Percentiles rank a stretch among this genome's conserved stretches.
These are phyloP conservation scores for Desmodus rotundus DNA, from an alignment of 2,113 vertebrate species.

Conservation along the genomic window DNA sequence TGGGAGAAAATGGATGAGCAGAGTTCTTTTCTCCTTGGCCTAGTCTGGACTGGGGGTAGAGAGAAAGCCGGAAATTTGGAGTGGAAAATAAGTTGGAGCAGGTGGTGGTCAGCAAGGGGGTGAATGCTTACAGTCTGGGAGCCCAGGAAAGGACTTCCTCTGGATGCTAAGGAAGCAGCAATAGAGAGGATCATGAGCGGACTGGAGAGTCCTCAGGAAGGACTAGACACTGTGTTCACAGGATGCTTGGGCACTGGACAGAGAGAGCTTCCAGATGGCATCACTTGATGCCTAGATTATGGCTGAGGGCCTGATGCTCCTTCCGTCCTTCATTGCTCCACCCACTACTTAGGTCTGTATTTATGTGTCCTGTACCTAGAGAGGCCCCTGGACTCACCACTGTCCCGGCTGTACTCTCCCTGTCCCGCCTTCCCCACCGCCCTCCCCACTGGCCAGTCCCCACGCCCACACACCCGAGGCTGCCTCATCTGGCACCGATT, in stretches of 20 bases:
- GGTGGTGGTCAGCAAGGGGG: neutral
- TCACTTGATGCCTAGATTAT: neutral
- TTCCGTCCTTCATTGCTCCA: neutral
- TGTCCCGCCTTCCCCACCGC: constrained; percentile 57
- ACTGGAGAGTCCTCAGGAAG: neutral
- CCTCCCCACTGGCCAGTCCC: constrained; percentile 60
- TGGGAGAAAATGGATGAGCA: neutral
- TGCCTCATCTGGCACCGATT: constrained; percentile 67
- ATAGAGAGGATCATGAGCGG: neutral
- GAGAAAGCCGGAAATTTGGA: neutral
- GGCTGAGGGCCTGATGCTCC: neutral
- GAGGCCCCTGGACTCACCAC: constrained; percentile 46
- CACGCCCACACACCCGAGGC: constrained; percentile 65
- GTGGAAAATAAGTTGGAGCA: neutral
- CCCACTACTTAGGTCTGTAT: constrained; percentile 3
- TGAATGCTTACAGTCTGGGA: neutral
- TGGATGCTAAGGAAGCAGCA: neutral
- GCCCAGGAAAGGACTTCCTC: neutral
- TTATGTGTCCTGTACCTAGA: constrained; percentile 27
- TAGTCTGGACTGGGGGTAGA: neutral
- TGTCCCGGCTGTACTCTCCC: constrained; percentile 41
- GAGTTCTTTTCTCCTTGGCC: neutral
- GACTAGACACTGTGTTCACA: neutral
- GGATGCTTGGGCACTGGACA: neutral
- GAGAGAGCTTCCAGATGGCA: neutral